A percentile compares a stretch with the other conserved stretches of the same genome.
These are phyloP conservation scores for Operophtera brumata DNA, from an alignment of 2,888 invertebrate genomes.

Conservation along the genomic window DNA sequence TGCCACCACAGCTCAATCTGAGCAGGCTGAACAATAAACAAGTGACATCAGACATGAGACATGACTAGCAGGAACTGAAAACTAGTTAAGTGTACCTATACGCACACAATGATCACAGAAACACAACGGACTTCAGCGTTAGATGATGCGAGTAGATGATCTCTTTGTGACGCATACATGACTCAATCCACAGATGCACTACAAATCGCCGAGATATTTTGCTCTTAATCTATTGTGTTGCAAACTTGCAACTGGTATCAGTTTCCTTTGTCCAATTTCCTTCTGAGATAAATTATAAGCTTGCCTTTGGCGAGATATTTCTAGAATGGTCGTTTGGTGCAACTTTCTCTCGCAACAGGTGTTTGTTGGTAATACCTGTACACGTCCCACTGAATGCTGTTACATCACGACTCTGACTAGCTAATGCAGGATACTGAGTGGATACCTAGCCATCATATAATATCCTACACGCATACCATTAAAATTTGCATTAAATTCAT, in stretches of 20 bases:
- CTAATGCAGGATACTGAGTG: slow-evolving; percentile 26
- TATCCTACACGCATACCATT: neutral
- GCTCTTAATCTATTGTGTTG: slow-evolving; percentile 32
- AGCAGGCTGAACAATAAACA: no score
- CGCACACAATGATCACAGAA: slow-evolving; percentile 4
- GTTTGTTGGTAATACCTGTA: slow-evolving; percentile 40
- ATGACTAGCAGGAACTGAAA: neutral
- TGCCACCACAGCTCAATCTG: no score
- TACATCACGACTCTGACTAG: slow-evolving; percentile 47
- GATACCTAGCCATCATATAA: neutral
- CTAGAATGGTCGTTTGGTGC: slow-evolving; percentile 29
- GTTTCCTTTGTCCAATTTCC: slow-evolving; percentile 42
- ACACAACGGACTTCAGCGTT: slow-evolving; percentile 11
- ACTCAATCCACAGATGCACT: slow-evolving; percentile 46
- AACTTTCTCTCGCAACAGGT: slow-evolving; percentile 60
- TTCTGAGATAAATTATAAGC: slow-evolving; percentile 32
- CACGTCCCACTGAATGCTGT: slow-evolving; percentile 49
- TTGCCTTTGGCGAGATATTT: slow-evolving; percentile 28
- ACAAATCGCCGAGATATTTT: slow-evolving; percentile 35
- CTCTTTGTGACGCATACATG: slow-evolving; percentile 45
- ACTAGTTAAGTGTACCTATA: neutral
- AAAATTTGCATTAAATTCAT: no score
- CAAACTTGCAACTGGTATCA: slow-evolving; percentile 29
- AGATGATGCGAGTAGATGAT: slow-evolving; percentile 21
- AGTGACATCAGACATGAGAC: no score